phyloP scores from a whole-genome alignment of 1,140 invertebrate genomes.

The Bombus turneri region DNA sequence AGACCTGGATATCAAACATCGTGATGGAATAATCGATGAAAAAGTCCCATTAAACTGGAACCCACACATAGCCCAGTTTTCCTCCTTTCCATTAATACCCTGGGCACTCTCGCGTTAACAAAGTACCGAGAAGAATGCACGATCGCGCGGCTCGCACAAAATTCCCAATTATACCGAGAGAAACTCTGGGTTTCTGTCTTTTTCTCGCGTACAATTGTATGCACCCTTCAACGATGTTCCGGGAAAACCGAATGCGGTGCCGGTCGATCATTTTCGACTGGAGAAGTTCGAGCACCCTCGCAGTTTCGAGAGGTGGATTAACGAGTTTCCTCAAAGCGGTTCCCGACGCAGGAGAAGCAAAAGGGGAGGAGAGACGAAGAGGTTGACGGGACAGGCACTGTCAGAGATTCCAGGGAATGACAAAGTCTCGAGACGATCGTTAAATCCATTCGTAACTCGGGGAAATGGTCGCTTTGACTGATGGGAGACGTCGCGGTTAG shows the following conservation, averaged over 20 bases:
- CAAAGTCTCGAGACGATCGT: slow-evolving; percentile 68
- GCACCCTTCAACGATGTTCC: slow-evolving; percentile 26
- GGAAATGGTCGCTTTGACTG: slow-evolving; percentile 54
- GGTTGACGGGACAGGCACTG: slow-evolving; percentile 38
- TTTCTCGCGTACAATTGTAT: not conserved
- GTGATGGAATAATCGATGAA: not conserved
- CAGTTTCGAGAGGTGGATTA: slow-evolving; percentile 68
- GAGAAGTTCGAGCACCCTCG: slow-evolving; percentile 63
- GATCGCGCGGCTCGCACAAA: slow-evolving; percentile 41
- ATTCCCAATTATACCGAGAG: slow-evolving; percentile 60
- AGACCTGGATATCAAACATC: not conserved
- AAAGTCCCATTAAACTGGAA: not conserved
- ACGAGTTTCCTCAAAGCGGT: slow-evolving; percentile 69
- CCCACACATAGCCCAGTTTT: not conserved
- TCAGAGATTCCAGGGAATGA: slow-evolving; percentile 62
- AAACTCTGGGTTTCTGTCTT: not conserved
- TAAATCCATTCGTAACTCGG: slow-evolving; percentile 62
- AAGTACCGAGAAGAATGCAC: slow-evolving; percentile 33
- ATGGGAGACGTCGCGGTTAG: slow-evolving; percentile 44
- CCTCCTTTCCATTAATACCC: not conserved
- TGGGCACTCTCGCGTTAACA: not conserved
- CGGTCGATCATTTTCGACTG: slow-evolving; percentile 68
- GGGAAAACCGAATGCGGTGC: slow-evolving; percentile 44
- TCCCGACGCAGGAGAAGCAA: slow-evolving; percentile 21
- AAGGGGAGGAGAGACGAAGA: not conserved